These are phyloP conservation scores for Rhinichthys klamathensis DNA, from an alignment of 2,113 vertebrate species.

Conservation along the genomic window DNA sequence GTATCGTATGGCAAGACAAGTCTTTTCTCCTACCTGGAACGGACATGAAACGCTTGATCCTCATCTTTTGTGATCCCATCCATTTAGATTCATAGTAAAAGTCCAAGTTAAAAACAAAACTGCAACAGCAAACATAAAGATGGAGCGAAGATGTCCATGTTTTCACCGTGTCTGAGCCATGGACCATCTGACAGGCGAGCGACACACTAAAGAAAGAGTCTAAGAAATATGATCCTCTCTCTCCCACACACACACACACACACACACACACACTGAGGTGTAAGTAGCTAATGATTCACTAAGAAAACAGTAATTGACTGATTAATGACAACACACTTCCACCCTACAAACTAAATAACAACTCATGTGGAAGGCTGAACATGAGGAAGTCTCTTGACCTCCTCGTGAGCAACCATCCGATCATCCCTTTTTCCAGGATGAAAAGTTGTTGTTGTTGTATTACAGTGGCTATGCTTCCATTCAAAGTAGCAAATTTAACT, in stretches of 20 bases:
- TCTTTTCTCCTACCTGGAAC: slow-evolving; percentile 65
- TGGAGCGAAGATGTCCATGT: background rate
- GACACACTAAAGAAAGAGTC: background rate
- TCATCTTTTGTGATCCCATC: slow-evolving; percentile 57
- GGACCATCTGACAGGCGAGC: background rate
- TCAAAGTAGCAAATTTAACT: too few species aligned
- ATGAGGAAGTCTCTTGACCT: slow-evolving; percentile 1
- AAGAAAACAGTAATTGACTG: background rate
- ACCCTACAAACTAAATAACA: background rate
- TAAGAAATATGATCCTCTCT: slow-evolving; percentile 10
- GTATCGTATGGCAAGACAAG: background rate
- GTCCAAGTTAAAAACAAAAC: slow-evolving; percentile 2
- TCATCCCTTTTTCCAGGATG: background rate
- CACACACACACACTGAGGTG: background rate
- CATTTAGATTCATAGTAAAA: slow-evolving; percentile 63
- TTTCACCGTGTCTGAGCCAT: background rate
- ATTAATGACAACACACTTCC: slow-evolving; percentile 8
- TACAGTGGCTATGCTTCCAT: background rate
- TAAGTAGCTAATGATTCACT: slow-evolving; percentile 11
- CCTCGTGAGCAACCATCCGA: background rate
- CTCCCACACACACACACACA: background rate
- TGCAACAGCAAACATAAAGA: background rate
- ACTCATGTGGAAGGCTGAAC: background rate
- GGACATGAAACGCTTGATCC: slow-evolving; percentile 61
- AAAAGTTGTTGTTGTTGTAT: background rate